These are phyloP conservation scores for Hemibagrus guttatus DNA, from an alignment of 2,797 vertebrate genomes.

Conservation along the genomic window DNA sequence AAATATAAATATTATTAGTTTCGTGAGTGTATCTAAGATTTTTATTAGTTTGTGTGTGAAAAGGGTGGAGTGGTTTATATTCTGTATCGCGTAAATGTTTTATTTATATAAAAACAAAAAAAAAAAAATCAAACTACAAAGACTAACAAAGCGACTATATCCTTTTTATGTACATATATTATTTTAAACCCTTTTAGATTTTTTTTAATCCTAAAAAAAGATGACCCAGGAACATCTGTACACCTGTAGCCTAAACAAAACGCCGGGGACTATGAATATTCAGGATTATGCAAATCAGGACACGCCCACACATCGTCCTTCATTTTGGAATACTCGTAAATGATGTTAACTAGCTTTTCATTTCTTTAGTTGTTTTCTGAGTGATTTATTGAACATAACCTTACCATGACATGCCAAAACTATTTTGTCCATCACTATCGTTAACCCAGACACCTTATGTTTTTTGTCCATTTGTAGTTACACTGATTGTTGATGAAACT, in stretches of 20 bases:
- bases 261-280: background rate
- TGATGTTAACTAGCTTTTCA: too few relatives aligned
- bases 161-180: background rate
- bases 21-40: background rate
- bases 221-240: background rate
- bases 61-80: background rate
- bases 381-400: background rate
- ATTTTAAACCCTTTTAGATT: background rate
- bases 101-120: background rate
- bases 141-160: too few relatives aligned
- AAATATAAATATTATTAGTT: background rate
- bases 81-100: background rate
- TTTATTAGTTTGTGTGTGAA: background rate
- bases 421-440: background rate
- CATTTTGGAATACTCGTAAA: too few relatives aligned
- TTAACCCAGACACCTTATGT: background rate
- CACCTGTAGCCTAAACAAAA: slow-evolving; percentile 12
- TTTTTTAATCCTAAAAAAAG: background rate
- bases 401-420: background rate
- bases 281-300: background rate
- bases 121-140: background rate
- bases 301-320: background rate
- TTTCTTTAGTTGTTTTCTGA: background rate
- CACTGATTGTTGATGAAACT: background rate
- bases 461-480: background rate